Conservation (phyloP, 2,797 vertebrate species). For the Streptopelia turtur region DNA sequence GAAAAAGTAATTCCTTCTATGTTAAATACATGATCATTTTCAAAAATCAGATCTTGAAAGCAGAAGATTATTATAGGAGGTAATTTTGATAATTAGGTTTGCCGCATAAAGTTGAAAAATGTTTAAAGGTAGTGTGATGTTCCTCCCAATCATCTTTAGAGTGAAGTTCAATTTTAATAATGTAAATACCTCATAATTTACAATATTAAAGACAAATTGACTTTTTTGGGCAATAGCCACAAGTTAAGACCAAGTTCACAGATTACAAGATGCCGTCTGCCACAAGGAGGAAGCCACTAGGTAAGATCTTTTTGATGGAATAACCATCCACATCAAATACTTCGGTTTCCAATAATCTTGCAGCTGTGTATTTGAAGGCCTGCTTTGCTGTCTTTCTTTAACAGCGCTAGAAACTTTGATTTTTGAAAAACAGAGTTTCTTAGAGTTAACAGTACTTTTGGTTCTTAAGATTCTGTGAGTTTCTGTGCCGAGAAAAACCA, state of each 20-base stretch:
- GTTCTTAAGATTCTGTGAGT: neutral
- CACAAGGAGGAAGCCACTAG: neutral
- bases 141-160: neutral
- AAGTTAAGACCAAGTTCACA: neutral
- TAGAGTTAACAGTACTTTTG: neutral
- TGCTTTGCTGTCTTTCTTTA: neutral
- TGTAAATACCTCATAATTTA: neutral
- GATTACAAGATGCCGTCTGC: neutral
- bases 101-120: neutral
- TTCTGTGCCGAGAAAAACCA: neutral
- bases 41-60: neutral
- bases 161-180: neutral
- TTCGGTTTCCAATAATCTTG: neutral
- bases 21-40: neutral
- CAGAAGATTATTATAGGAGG: neutral
- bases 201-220: neutral
- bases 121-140: neutral
- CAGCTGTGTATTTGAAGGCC: neutral
- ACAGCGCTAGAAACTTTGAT: neutral
- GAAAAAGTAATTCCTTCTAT: fast-evolving
- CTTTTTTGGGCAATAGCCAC: neutral
- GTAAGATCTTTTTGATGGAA: neutral
- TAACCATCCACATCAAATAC: neutral
- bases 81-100: neutral
- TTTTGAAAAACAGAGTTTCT: neutral